phyloP scores from a whole-genome alignment of 2,113 vertebrate genomes.

The Cathartes aura region DNA sequence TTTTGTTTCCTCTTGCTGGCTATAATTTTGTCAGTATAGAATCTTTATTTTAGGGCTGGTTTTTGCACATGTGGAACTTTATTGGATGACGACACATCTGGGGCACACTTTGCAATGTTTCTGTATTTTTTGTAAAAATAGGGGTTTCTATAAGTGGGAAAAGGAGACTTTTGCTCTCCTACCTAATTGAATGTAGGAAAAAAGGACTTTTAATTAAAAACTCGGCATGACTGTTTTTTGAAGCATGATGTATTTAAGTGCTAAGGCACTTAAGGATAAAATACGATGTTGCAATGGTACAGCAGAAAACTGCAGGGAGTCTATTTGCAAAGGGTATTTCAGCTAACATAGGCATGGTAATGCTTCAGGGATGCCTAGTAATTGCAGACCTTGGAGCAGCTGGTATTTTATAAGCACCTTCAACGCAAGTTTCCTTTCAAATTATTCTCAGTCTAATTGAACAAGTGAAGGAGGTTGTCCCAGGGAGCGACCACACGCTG shows the following conservation, averaged over 20 bases:
- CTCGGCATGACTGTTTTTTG: neutral
- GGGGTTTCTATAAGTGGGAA: neutral
- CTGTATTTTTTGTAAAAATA: neutral
- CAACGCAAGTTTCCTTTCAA: neutral
- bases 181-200: neutral
- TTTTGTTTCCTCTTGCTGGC: neutral
- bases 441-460: neutral
- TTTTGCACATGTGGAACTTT: constrained; percentile 20
- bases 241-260: neutral
- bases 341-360: neutral
- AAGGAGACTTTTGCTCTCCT: neutral
- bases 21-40: neutral
- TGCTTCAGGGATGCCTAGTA: neutral
- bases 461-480: neutral
- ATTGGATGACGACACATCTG: constrained; percentile 9
- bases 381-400: neutral
- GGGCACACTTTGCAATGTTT: neutral
- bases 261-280: neutral
- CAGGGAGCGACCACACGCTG: accelerated
- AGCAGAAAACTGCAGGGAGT: neutral
- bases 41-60: neutral
- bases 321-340: neutral
- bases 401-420: neutral
- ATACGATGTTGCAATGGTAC: accelerated
- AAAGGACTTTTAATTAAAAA: neutral